phyloP scores from a whole-genome alignment of 2,113 vertebrate genomes.

The Lepisosteus osseus region DNA sequence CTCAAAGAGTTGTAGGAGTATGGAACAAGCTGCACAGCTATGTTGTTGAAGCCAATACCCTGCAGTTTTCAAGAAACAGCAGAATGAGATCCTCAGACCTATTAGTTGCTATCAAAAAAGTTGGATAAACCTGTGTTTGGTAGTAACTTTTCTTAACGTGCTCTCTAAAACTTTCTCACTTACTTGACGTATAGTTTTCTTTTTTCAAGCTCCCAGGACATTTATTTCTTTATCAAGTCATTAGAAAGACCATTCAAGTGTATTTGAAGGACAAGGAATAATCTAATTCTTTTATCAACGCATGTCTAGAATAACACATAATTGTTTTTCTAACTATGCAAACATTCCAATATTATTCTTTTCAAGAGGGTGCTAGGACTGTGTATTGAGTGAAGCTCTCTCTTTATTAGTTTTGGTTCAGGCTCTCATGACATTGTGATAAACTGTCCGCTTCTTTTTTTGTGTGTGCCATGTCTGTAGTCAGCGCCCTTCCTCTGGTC shows the following conservation, averaged over 20 bases:
- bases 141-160: too few relatives aligned
- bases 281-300: not conserved
- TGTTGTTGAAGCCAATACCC: too few relatives aligned
- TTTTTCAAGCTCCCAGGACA: not conserved
- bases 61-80: too few relatives aligned
- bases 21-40: too few relatives aligned
- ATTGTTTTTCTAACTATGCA: conserved; percentile 48
- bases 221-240: not conserved
- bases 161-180: too few relatives aligned
- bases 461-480: conserved; percentile 44
- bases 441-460: conserved; percentile 26
- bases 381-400: conserved; percentile 42
- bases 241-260: not conserved
- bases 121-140: too few relatives aligned
- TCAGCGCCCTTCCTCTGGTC: conserved; percentile 45
- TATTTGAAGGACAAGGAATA: not conserved
- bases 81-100: too few relatives aligned
- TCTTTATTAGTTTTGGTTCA: conserved; percentile 51
- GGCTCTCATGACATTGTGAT: conserved; percentile 34
- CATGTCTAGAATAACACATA: conserved; percentile 36
- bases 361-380: conserved; percentile 40
- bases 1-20: too few relatives aligned
- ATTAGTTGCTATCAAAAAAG: too few relatives aligned
- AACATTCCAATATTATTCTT: conserved; percentile 45
- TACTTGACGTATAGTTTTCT: too few relatives aligned